Percentiles rank a stretch among this genome's conserved stretches.
Conservation (phyloP, 64 coral and sea anemone species). For the Anthopleura sola region DNA sequence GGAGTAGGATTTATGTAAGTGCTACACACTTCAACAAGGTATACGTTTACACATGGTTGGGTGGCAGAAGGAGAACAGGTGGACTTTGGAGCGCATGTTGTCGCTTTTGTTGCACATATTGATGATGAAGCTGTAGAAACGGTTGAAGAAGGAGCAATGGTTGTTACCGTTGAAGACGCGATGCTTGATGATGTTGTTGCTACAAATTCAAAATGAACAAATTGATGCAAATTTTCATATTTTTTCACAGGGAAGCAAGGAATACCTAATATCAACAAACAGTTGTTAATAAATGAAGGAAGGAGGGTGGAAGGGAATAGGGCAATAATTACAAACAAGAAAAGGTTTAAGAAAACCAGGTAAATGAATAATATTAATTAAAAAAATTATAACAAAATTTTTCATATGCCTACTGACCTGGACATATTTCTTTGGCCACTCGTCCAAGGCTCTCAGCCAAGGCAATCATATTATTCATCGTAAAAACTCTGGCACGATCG, state of each 20-base stretch:
- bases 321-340: too few relatives aligned
- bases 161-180: neutral
- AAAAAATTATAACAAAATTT: neutral
- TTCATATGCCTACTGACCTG: neutral
- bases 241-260: too few relatives aligned
- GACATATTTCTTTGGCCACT: neutral
- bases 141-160: neutral
- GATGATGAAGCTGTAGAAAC: neutral
- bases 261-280: too few relatives aligned
- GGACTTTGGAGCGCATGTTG: neutral
- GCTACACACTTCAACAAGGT: neutral
- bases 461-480: neutral
- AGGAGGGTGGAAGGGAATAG: too few relatives aligned
- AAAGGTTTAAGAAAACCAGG: neutral
- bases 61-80: neutral
- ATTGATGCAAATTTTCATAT: too few relatives aligned
- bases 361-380: neutral
- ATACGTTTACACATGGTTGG: neutral
- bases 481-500: slow-evolving; percentile 7
- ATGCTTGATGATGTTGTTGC: neutral
- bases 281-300: too few relatives aligned
- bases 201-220: neutral
- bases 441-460: neutral
- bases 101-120: neutral
- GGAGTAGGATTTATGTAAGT: neutral